Evolutionary conservation across 1,140 invertebrate species (phyloP), one percentile per base, ranked within the genome.

Genomic region (Bombus pyrosoma): DNA sequence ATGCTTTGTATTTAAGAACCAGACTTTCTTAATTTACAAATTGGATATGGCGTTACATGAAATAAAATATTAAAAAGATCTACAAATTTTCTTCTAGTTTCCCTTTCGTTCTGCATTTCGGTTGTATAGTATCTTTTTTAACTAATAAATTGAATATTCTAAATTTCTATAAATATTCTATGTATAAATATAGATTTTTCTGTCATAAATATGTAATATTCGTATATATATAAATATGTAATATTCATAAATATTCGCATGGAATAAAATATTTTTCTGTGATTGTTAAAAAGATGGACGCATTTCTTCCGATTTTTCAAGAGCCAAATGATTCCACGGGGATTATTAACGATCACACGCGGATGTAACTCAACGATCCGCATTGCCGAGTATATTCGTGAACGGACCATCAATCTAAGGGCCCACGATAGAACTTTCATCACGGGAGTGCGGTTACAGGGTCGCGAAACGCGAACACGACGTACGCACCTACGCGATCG

Each of bases 401-500:
- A 25, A 25, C 12, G 15, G 28, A 41, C 75, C 75, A 77, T 77
- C 59, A 64, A 77, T 77, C 75, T 41, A 32, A 62, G 28, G 39
- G 37, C 34, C 37, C 25, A 25, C 68, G 47, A 81, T 81, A 73
- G 53, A 73, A 39, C 34, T 81, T 81, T 57, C 79, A 81, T 81
- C 68, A 53, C 68, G 28, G 47, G 57, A 41, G 25, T 22, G 25
- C 64, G 85, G 86, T 87, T 73, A 47, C 66, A 87, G 73, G 74
- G 53, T 68, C 59, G 43, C 47, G 39, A 68, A 39, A 85, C 71
- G 41, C 69, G 72, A 74, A 74, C 41, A 32, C 72, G 72, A 32
- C 37, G 86, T 69, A 87, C 77, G 69, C 81, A 81, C 85, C 88
- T 86, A 83, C 66, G 64, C 71, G 71, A 32, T 41, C 83, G 72